Percentiles rank a stretch among this genome's conserved stretches.
Evolutionary conservation across 1,140 invertebrate genomes (phyloP).

Genomic region (Copidosoma floridanum): DNA sequence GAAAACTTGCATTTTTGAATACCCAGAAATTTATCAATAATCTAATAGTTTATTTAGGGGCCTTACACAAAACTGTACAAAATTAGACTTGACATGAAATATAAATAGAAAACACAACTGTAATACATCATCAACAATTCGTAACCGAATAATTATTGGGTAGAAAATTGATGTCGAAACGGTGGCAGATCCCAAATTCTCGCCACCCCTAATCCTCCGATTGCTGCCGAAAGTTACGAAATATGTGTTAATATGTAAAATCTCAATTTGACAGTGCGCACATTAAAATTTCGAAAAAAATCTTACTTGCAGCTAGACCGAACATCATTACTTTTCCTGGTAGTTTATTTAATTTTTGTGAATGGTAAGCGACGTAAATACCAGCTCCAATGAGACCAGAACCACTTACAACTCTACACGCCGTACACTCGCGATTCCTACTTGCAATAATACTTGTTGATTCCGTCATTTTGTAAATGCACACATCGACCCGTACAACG

Average conservation of each 20-base stretch:
- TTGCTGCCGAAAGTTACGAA: constrained; percentile 32
- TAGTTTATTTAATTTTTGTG: constrained; percentile 39
- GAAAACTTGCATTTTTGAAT: too few species aligned
- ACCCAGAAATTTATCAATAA: too few species aligned
- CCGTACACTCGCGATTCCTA: constrained; percentile 45
- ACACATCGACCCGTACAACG: too few species aligned
- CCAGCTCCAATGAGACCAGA: constrained; percentile 49
- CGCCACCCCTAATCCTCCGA: constrained; percentile 37
- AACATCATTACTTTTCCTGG: constrained; percentile 40
- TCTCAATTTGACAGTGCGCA: not conserved
- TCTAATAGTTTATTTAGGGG: too few species aligned
- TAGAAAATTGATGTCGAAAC: constrained; percentile 41
- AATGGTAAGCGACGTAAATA: constrained; percentile 47
- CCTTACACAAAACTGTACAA: too few species aligned
- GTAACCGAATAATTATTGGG: too few species aligned
- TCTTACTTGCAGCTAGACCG: constrained; percentile 39
- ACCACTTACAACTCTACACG: constrained; percentile 49
- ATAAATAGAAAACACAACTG: too few species aligned
- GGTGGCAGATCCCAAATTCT: constrained; percentile 45
- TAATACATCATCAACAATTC: too few species aligned
- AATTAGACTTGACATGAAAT: too few species aligned
- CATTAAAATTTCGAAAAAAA: not conserved
- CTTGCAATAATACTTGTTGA: constrained; percentile 34
- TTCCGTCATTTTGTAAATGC: constrained; percentile 29
- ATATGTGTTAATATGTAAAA: not conserved